Evolutionary conservation across 2,797 vertebrate genomes (phyloP).

Genomic region (Gadopsis bispinosus): DNA sequence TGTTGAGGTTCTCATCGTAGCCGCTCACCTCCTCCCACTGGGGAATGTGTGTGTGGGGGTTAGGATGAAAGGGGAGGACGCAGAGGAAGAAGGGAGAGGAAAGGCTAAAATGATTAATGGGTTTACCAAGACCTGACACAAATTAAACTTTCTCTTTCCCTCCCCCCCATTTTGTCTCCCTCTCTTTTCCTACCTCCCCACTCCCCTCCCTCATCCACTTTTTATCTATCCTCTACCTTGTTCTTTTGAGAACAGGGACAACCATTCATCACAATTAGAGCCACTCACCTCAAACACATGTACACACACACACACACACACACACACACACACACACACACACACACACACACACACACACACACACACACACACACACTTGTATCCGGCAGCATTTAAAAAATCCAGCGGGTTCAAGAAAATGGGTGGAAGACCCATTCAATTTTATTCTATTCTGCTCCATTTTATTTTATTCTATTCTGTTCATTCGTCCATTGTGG

Average conservation of each 20-base stretch:
- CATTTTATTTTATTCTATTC: slow-evolving; percentile 16
- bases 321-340: no score
- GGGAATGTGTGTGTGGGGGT: background rate
- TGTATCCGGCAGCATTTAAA: slow-evolving; percentile 34
- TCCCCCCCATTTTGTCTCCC: slow-evolving; percentile 52
- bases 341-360: no score
- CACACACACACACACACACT: slow-evolving; percentile 22
- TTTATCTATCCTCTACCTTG: slow-evolving; percentile 48
- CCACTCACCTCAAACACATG: slow-evolving; percentile 59
- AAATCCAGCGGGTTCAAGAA: slow-evolving; percentile 19
- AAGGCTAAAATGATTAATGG: slow-evolving; percentile 73
- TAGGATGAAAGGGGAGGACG: slow-evolving; percentile 36
- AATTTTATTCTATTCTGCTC: background rate
- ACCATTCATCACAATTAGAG: slow-evolving; percentile 81
- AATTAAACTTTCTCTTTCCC: slow-evolving; percentile 73
- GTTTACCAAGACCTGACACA: slow-evolving; percentile 75
- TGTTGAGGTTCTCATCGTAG: slow-evolving; percentile 98
- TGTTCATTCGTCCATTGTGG: background rate
- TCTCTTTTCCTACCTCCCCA: slow-evolving; percentile 8
- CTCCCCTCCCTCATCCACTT: slow-evolving; percentile 36
- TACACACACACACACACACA: slow-evolving; percentile 42
- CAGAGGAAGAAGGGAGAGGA: slow-evolving; percentile 21
- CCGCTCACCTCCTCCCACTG: slow-evolving; percentile 99
- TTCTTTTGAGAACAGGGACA: slow-evolving; percentile 62
- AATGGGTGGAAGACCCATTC: background rate